These are phyloP conservation scores for Catharus bicknelli DNA, from an alignment of 2,113 vertebrate genomes.

Conservation along the genomic window DNA sequence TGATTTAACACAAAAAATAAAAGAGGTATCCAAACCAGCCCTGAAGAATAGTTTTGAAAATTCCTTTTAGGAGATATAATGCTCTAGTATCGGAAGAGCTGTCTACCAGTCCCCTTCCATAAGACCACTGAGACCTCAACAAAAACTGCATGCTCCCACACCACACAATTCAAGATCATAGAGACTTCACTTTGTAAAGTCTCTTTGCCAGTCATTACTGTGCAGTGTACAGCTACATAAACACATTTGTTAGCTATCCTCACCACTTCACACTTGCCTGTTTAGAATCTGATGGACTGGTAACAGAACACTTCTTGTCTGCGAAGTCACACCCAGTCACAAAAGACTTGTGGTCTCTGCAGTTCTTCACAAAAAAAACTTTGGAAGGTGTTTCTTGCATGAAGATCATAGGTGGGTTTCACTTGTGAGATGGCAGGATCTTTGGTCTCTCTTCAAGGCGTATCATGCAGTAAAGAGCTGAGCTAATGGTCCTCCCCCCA, in stretches of 20 bases:
- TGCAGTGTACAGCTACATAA: neutral
- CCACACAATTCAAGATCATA: neutral
- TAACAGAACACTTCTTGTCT: neutral
- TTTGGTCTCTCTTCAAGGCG: neutral
- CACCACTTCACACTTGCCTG: neutral
- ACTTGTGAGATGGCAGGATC: neutral
- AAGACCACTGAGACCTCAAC: neutral
- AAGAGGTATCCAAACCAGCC: neutral
- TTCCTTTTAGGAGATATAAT: neutral
- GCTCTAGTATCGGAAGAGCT: neutral
- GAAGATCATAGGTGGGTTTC: neutral
- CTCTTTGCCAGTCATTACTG: neutral
- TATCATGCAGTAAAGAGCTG: neutral
- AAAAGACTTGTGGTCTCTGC: neutral
- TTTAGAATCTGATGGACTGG: neutral
- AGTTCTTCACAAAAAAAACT: neutral
- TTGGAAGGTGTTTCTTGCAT: neutral
- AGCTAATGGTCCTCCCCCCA: neutral
- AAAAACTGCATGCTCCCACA: neutral
- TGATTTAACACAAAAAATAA: neutral
- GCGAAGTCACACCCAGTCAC: neutral
- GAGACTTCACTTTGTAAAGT: neutral
- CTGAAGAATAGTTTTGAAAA: neutral
- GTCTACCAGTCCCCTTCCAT: neutral
- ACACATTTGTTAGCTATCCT: neutral